phyloP scores from a whole-genome alignment of 2,797 vertebrate species.

The Gobio occitaniae region DNA sequence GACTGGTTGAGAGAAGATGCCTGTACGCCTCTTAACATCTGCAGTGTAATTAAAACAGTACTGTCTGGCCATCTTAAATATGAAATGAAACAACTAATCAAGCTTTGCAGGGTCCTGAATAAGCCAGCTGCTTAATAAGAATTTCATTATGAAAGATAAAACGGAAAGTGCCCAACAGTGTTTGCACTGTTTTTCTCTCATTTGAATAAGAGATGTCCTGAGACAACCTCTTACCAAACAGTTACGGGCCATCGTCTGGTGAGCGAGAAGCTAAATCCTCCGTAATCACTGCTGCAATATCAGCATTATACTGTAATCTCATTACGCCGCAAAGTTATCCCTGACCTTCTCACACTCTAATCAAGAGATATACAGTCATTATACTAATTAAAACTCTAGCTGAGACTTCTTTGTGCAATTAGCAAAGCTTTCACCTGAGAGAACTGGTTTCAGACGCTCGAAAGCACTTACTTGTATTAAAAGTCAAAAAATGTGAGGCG shows the following conservation, averaged over 20 bases:
- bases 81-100: slow-evolving; percentile 62
- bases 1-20: slow-evolving; percentile 14
- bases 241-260: slow-evolving; percentile 36
- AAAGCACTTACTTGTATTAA: slow-evolving; percentile 81
- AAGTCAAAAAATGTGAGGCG: slow-evolving; percentile 73
- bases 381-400: slow-evolving; percentile 57
- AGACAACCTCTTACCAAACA: slow-evolving; percentile 51
- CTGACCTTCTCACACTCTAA: slow-evolving; percentile 48
- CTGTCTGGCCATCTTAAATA: slow-evolving; percentile 63
- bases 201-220: slow-evolving; percentile 53
- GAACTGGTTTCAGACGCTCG: slow-evolving; percentile 44
- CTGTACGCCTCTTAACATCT: slow-evolving; percentile 35
- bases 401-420: slow-evolving; percentile 49
- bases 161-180: slow-evolving; percentile 38
- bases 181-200: slow-evolving; percentile 26
- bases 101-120: slow-evolving; percentile 50
- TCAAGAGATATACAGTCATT: slow-evolving; percentile 55
- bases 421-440: slow-evolving; percentile 50
- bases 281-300: slow-evolving; percentile 53
- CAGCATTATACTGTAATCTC: slow-evolving; percentile 53
- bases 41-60: slow-evolving; percentile 53
- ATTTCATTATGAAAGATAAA: slow-evolving; percentile 55
- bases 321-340: slow-evolving; percentile 53
- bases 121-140: slow-evolving; percentile 58
- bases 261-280: slow-evolving; percentile 37